Evolutionary conservation across 2,797 vertebrate species (phyloP).

Genomic region (Ctenopoma multispine): DNA sequence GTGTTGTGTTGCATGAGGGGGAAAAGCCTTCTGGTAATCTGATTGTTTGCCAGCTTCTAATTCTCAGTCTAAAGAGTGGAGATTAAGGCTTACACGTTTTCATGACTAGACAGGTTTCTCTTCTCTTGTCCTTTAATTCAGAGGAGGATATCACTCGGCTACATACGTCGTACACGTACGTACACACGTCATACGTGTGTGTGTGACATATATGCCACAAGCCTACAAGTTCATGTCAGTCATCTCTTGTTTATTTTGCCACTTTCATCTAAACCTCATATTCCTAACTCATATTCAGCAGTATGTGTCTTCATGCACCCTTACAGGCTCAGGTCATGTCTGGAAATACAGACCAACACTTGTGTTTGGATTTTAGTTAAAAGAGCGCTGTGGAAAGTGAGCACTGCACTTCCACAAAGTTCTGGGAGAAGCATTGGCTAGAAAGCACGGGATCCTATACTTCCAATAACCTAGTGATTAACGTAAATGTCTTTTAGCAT

Average conservation of each 20-base stretch:
- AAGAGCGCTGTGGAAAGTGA: neutral
- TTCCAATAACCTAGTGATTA: conserved; percentile 10
- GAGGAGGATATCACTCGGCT: conserved; percentile 2
- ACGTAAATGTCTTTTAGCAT: neutral
- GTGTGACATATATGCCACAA: neutral
- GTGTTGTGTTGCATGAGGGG: conserved; percentile 32
- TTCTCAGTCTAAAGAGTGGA: conserved; percentile 54
- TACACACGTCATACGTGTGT: too few species aligned
- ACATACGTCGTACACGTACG: too few species aligned
- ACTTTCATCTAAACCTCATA: neutral
- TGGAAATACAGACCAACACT: too few species aligned
- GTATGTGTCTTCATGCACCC: neutral
- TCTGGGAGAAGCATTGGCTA: too few species aligned
- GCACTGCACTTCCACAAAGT: too few species aligned
- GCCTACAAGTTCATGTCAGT: neutral
- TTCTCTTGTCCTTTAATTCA: conserved; percentile 48
- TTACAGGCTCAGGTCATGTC: too few species aligned
- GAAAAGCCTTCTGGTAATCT: conserved; percentile 54
- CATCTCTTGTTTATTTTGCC: too few species aligned
- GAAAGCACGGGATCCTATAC: neutral
- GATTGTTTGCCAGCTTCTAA: conserved; percentile 62
- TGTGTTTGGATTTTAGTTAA: neutral
- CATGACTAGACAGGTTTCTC: conserved; percentile 66
- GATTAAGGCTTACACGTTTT: conserved; percentile 60
- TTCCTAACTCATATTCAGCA: neutral